Evolutionary conservation across 2,888 invertebrate genomes (phyloP), one percentile per base, ranked within the genome.

Genomic region (Synergus umbraculus): DNA sequence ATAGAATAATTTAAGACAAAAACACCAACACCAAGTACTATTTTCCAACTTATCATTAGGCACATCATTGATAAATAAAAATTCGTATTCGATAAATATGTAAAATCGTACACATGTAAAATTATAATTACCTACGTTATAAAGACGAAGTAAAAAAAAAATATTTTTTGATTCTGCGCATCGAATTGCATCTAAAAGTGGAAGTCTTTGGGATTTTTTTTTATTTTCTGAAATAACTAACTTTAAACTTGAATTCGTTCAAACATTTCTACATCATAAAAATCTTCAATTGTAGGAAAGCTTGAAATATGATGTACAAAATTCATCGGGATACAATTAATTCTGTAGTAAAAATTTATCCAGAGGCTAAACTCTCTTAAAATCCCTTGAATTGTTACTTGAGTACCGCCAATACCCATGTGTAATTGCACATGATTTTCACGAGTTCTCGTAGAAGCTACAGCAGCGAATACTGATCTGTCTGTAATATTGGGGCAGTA

Each of bases 221-320:
- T 49, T 49, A 5, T n/a, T 22, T 22, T 12, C 10, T 22, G 1
- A 18, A 60, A 22, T 22, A 22, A 22, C 22, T 54, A 5, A 8
- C 54, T 54, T 37, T 5, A 37, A 37, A 37, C 5, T 37, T 37
- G 37, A 37, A 37, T 37, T 37, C 37, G 44, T 46, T 13, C 22
- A 13, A 12, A 41, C 9, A 3, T n/a, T n/a, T n/a, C n/a, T n/a
- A n/a, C n/a, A 10, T 66, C n/a, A 29, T 54, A 73, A 54, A 73
- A 73, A 29, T 73, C 54, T 10, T 73, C 2, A 41, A 73, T 73
- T 10, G 73, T 54, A 29, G 73, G 73, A 73, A 73, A 73, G 54
- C 37, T 37, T 10, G 49, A n/a, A n/a, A 54, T 73, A 54, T 73
- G 54, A 54, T 54, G n/a, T n/a, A 37, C 43, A 1, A 41, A 41